Percentiles rank a stretch among this genome's conserved stretches.
These are phyloP conservation scores for Philereme vetulata DNA, from an alignment of 2,888 invertebrate genomes.

Conservation along the genomic window DNA sequence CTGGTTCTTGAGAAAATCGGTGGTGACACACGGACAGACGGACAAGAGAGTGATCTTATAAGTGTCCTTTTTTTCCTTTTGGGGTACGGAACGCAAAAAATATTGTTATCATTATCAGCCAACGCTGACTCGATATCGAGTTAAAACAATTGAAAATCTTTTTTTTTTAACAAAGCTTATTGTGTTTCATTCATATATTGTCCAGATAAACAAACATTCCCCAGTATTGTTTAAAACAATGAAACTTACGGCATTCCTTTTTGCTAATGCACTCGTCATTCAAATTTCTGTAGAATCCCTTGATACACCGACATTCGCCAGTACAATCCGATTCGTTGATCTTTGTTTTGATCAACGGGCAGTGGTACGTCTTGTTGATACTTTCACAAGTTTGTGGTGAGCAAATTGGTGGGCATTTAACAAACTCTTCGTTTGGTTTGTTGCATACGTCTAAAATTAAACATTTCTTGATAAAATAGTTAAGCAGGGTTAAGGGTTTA, in stretches of 20 bases:
- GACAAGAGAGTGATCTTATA: background rate
- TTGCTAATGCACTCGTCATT: slow-evolving; percentile 33
- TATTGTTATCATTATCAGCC: no score
- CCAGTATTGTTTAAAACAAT: background rate
- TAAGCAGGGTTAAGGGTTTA: no score
- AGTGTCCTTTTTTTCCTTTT: background rate
- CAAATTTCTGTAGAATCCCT: slow-evolving; percentile 31
- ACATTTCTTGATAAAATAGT: background rate
- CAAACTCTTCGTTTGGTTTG: slow-evolving; percentile 33
- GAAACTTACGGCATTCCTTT: slow-evolving; percentile 35
- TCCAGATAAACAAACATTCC: no score
- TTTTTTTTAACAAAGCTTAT: no score
- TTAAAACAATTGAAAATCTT: no score
- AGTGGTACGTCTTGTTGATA: slow-evolving; percentile 26
- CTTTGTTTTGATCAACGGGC: slow-evolving; percentile 19
- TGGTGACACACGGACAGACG: no score
- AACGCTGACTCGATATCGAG: no score
- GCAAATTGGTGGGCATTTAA: slow-evolving; percentile 32
- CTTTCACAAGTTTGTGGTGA: slow-evolving; percentile 44
- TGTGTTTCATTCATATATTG: no score
- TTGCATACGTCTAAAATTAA: slow-evolving; percentile 17
- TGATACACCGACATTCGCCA: slow-evolving; percentile 33
- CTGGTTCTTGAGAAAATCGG: no score
- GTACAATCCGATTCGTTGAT: slow-evolving; percentile 22
- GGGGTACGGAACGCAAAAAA: background rate